phyloP scores from a whole-genome alignment of 1,140 invertebrate species.

The Drosophila santomea region DNA sequence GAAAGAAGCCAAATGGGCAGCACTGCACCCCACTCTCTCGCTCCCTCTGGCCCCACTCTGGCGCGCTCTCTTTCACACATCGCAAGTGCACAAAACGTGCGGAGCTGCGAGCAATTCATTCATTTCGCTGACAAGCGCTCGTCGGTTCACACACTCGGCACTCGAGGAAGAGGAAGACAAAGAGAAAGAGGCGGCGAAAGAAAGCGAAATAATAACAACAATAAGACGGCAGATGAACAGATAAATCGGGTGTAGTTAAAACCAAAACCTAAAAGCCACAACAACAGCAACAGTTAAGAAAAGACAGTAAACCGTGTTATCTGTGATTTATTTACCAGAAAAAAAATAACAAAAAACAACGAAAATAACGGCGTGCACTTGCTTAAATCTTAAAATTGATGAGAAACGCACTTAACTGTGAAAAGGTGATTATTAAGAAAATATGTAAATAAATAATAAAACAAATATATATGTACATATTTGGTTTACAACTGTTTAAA shows the following conservation, averaged over 20 bases:
- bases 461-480: neutral
- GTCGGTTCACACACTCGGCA: conserved; percentile 51
- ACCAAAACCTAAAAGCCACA: neutral
- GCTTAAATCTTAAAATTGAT: conserved; percentile 17
- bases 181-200: conserved; percentile 18
- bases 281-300: conserved; percentile 22
- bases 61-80: conserved; percentile 17
- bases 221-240: conserved; percentile 59
- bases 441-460: neutral
- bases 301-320: conserved; percentile 53
- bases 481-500: neutral
- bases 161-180: conserved; percentile 11
- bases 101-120: conserved; percentile 56
- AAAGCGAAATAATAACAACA: conserved; percentile 30
- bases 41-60: conserved; percentile 8
- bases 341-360: conserved; percentile 39
- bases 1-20: neutral
- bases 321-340: conserved; percentile 62
- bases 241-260: conserved; percentile 49
- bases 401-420: conserved; percentile 12
- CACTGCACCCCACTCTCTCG: neutral
- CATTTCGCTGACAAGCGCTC: conserved; percentile 67
- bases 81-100: conserved; percentile 67
- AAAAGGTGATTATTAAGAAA: conserved; percentile 3
- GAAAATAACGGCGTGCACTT: conserved; percentile 37